A percentile compares a stretch with the other conserved stretches of the same genome.
These are phyloP conservation scores for Belgica antarctica DNA, from an alignment of 2,888 invertebrate species.

Conservation along the genomic window DNA sequence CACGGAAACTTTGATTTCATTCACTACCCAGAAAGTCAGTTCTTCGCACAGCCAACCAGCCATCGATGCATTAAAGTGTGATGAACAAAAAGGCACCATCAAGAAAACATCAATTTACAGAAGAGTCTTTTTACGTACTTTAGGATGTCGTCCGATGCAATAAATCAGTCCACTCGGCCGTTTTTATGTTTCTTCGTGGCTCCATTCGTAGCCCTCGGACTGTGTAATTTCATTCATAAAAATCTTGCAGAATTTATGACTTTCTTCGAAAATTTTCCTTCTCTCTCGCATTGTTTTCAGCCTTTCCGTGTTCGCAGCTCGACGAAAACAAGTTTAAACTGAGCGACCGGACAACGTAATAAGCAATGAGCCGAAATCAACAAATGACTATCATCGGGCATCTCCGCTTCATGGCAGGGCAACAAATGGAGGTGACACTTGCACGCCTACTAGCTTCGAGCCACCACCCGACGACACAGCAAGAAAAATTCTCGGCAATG, in stretches of 20 bases:
- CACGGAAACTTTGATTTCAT: not conserved
- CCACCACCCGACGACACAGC: not conserved
- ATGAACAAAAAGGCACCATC: not conserved
- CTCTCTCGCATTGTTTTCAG: slow-evolving; percentile 3
- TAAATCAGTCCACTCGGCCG: not conserved
- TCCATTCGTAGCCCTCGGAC: slow-evolving; percentile 16
- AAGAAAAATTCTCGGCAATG: slow-evolving; percentile 14
- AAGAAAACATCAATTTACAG: not conserved
- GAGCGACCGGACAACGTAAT: slow-evolving; percentile 30
- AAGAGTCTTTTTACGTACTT: slow-evolving; percentile 12
- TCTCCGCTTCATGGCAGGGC: not conserved
- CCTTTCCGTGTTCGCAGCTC: not conserved
- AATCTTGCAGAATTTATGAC: slow-evolving; percentile 31
- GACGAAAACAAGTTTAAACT: not conserved
- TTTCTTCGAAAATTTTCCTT: slow-evolving; percentile 18
- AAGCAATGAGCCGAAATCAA: slow-evolving; percentile 25
- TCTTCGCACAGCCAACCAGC: too few relatives aligned
- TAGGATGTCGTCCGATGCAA: slow-evolving; percentile 5
- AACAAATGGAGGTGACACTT: slow-evolving; percentile 22
- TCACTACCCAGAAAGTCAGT: not conserved
- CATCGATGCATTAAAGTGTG: slow-evolving; percentile 1
- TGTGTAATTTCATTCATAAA: slow-evolving; percentile 41
- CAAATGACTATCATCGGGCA: slow-evolving; percentile 29
- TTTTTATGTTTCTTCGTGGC: not conserved
- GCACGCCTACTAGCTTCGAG: slow-evolving; percentile 27